phyloP scores from a whole-genome alignment of 2,888 invertebrate genomes.

The Caenorhabditis afra region DNA sequence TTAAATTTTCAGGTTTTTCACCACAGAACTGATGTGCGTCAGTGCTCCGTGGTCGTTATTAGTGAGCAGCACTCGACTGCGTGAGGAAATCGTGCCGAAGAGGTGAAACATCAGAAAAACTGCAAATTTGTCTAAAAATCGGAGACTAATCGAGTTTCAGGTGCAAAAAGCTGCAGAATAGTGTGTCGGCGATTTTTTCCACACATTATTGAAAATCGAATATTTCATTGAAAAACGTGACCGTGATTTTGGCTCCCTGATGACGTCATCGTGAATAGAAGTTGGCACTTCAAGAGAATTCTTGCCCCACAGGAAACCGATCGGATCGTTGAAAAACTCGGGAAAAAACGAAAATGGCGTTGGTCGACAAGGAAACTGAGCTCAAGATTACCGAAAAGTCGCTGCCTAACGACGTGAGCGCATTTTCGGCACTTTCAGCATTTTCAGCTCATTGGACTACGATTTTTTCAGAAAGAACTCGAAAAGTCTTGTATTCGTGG shows the following conservation, averaged over 20 bases:
- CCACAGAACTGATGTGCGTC: slow-evolving; percentile 51
- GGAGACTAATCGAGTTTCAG: background rate
- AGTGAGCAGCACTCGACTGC: slow-evolving; percentile 15
- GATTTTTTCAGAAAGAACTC: slow-evolving; percentile 5
- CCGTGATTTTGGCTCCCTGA: no score
- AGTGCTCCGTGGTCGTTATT: slow-evolving; percentile 47
- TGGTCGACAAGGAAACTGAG: slow-evolving; percentile 24
- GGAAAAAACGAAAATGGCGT: slow-evolving; percentile 10
- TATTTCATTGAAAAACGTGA: no score
- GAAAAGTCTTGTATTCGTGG: slow-evolving; percentile 12
- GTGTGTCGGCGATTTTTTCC: background rate
- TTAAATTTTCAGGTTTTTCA: slow-evolving; percentile 32
- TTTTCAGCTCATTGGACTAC: no score
- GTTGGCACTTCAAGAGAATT: no score
- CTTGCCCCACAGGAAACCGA: no score
- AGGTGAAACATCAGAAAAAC: background rate
- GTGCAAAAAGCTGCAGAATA: background rate
- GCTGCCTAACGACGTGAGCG: slow-evolving; percentile 9
- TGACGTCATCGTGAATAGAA: no score
- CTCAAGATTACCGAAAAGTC: slow-evolving; percentile 27
- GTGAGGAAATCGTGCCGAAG: slow-evolving; percentile 20
- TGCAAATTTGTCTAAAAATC: slow-evolving; percentile 1
- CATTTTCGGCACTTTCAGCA: background rate
- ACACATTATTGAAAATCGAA: no score
- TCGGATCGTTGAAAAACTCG: no score